These are phyloP conservation scores for Kryptolebias marmoratus DNA, from an alignment of 2,113 vertebrate species.

Conservation along the genomic window DNA sequence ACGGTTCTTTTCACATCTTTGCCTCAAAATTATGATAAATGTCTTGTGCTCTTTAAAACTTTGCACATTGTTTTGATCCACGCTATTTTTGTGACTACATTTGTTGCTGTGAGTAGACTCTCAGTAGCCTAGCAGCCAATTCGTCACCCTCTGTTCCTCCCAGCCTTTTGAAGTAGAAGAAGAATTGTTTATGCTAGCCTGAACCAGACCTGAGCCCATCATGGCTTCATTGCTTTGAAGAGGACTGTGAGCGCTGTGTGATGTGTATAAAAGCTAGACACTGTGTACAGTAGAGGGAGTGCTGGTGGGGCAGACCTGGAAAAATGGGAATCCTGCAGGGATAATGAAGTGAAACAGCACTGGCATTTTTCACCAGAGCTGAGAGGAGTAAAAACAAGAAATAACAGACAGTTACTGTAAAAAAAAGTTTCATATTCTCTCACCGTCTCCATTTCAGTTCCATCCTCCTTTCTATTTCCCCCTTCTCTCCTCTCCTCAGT, in stretches of 20 bases:
- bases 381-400: slow-evolving; percentile 15
- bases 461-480: slow-evolving; percentile 7
- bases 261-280: slow-evolving; percentile 38
- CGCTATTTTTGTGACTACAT: slow-evolving; percentile 38
- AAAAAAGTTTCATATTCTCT: no score
- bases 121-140: slow-evolving; percentile 45
- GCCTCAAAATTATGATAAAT: slow-evolving; percentile 28
- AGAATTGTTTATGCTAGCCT: slow-evolving; percentile 65
- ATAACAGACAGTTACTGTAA: neutral
- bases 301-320: neutral
- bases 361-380: neutral
- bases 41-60: slow-evolving; percentile 14
- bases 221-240: slow-evolving; percentile 55
- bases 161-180: slow-evolving; percentile 44
- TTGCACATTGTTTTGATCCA: slow-evolving; percentile 41
- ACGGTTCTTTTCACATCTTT: slow-evolving; percentile 30
- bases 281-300: slow-evolving; percentile 20
- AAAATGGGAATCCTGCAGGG: slow-evolving; percentile 14
- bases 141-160: slow-evolving; percentile 38
- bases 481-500: slow-evolving; percentile 23
- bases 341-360: slow-evolving; percentile 18
- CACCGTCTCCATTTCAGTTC: neutral
- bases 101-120: slow-evolving; percentile 41
- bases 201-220: slow-evolving; percentile 52
- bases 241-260: slow-evolving; percentile 21